phyloP scores from a whole-genome alignment of 2,797 vertebrate species.

The Neomorphus geoffroyi region DNA sequence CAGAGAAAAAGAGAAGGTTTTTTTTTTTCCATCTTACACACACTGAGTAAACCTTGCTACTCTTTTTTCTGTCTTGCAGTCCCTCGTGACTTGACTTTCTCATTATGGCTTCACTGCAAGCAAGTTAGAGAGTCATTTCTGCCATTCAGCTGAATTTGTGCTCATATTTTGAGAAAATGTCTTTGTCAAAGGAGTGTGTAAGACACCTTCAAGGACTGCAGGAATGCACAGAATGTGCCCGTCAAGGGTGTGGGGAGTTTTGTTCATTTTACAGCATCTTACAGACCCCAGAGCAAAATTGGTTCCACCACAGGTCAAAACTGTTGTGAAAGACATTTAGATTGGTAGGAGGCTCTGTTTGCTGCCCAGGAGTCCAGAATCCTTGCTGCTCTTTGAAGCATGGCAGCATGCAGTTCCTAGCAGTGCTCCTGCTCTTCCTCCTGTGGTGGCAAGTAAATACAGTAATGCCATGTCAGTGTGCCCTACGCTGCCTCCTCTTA shows the following conservation, averaged over 20 bases:
- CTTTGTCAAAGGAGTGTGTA: neutral
- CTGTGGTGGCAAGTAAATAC: fast-evolving
- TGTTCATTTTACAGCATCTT: neutral
- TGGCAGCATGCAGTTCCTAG: neutral
- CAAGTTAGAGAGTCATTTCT: neutral
- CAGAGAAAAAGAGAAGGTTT: neutral
- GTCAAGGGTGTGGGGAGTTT: neutral
- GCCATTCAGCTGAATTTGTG: neutral
- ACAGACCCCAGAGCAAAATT: neutral
- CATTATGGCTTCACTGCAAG: neutral
- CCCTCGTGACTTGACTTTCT: neutral
- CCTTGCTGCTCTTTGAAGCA: neutral
- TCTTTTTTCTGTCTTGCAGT: neutral
- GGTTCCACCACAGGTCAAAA: neutral
- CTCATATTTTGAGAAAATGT: neutral
- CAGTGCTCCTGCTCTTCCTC: neutral
- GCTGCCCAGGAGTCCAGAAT: neutral
- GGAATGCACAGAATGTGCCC: neutral
- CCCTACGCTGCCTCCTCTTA: neutral
- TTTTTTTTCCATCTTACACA: neutral
- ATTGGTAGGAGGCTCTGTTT: neutral
- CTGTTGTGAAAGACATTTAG: neutral
- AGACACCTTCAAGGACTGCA: neutral
- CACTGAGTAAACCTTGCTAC: neutral
- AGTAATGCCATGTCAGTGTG: no score